A percentile compares a stretch with the other conserved stretches of the same genome.
Conservation (phyloP, 2,797 vertebrate species). For the Neosilurus mollespiculum region DNA sequence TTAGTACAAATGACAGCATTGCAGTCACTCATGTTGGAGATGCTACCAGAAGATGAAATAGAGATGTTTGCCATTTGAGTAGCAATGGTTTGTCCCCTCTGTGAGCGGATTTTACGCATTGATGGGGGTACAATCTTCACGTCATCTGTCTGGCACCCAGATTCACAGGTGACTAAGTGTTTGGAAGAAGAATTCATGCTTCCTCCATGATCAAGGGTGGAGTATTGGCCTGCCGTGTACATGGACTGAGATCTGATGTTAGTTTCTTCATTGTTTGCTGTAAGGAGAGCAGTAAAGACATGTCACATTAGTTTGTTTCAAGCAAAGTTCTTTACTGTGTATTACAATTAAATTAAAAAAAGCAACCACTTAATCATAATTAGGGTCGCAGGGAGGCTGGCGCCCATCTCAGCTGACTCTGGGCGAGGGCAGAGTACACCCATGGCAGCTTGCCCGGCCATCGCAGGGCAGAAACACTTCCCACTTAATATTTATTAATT, state of each 20-base stretch:
- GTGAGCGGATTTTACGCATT: conserved; percentile 83
- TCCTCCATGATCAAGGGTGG: conserved; percentile 73
- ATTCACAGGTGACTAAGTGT: conserved; percentile 74
- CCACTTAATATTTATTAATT: too few species aligned
- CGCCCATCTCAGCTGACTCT: too few species aligned
- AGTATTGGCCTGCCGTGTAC: conserved; percentile 75
- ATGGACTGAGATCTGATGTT: conserved; percentile 65
- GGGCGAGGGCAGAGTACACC: too few species aligned
- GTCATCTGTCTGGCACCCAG: conserved; percentile 79
- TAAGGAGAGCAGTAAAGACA: conserved; percentile 22
- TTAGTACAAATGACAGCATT: conserved; percentile 66
- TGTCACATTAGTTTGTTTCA: neutral
- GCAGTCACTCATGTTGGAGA: conserved; percentile 74
- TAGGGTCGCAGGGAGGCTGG: too few species aligned
- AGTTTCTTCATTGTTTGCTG: conserved; percentile 66
- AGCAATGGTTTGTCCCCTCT: conserved; percentile 83
- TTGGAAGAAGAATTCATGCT: conserved; percentile 61
- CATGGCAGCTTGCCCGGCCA: too few species aligned
- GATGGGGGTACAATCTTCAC: conserved; percentile 75
- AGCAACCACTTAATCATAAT: neutral
- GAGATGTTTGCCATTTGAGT: conserved; percentile 88
- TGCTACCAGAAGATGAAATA: conserved; percentile 77
- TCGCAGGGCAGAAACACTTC: too few species aligned
- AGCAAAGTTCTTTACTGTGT: neutral
- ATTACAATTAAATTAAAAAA: conserved; percentile 3